Base-by-base conservation (phyloP, 1,140 invertebrate genomes). In the Euura lappo region DNA sequence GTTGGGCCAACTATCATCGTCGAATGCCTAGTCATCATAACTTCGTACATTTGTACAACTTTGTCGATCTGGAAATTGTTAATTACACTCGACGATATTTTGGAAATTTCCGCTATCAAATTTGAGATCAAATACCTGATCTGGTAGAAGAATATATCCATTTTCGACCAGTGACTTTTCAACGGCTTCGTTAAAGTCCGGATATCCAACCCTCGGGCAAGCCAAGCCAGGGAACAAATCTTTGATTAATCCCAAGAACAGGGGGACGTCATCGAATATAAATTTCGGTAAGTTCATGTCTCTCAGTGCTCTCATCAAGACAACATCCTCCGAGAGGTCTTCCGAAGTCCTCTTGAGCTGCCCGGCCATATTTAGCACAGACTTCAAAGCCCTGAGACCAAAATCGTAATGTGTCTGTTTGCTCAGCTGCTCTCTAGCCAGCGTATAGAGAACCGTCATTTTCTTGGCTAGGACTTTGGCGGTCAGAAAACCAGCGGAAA, bases 231-330 rank as follows among this genome's bases (percentile, higher is more conserved):
- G 96, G 87, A 98, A 98, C 64, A 98, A 85, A 86, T 98, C 96
- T 70, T 91, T 91, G 73, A 98, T 96, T 10, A 97, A 89, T 4
- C 95, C 95, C 75, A 97, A 84, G 85, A 98, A 98, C 3, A 98
- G 84, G 0, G 95, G 94, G 1, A 97, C 94, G 85, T 98, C 96
- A 79, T 97, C 96, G 82, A 92, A 95, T 10, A 97, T 92, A 83
- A 97, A 97, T 84, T 98, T 98, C 1, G 97, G 95, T 77, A 96
- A 89, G 85, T 97, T 97, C 94, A 97, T 96, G 80, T 98, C 96
- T 80, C 92, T 91, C 10, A 98, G 86, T 6, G 95, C 95, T 81
- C 94, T 91, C 95, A 97, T 97, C 1, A 97, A 87, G 0, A 97
- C 93, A 68, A 97, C 90, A 78, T 94, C 92, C 88, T 98, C 96